Evolutionary conservation across 2,113 vertebrate species (phyloP).

Genomic region (Austrofundulus limnaeus): DNA sequence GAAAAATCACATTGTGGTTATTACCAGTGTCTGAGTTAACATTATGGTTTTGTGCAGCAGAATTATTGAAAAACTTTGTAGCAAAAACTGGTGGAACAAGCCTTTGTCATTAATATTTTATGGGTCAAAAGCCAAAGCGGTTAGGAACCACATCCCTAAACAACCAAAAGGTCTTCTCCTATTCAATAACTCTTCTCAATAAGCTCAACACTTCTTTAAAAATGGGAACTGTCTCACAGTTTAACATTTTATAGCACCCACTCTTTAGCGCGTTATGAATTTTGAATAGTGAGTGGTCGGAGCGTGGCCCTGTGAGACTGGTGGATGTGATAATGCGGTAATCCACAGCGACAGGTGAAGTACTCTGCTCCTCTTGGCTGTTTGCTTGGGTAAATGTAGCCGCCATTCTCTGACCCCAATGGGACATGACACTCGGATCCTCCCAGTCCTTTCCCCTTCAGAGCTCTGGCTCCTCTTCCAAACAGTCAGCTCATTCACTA

Average conservation of each 20-base stretch:
- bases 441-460: conserved; percentile 38
- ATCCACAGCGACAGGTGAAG: conserved; percentile 72
- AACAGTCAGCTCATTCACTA: conserved; percentile 1
- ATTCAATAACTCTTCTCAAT: background rate
- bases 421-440: conserved; percentile 70
- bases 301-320: conserved; percentile 47
- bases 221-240: conserved; percentile 7
- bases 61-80: no score
- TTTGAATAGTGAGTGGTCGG: conserved; percentile 59
- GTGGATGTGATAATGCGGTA: conserved; percentile 60
- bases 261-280: conserved; percentile 50
- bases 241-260: conserved; percentile 52
- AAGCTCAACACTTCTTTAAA: conserved; percentile 5
- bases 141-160: no score
- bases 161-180: background rate
- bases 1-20: no score
- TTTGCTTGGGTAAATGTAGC: conserved; percentile 72
- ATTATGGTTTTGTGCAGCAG: no score
- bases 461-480: conserved; percentile 20
- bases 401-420: conserved; percentile 70
- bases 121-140: no score
- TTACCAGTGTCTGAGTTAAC: no score
- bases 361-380: conserved; percentile 66
- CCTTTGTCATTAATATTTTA: no score
- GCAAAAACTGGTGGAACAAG: no score